Conservation (phyloP, 2,113 vertebrate species). For the Anthoscopus minutus region DNA sequence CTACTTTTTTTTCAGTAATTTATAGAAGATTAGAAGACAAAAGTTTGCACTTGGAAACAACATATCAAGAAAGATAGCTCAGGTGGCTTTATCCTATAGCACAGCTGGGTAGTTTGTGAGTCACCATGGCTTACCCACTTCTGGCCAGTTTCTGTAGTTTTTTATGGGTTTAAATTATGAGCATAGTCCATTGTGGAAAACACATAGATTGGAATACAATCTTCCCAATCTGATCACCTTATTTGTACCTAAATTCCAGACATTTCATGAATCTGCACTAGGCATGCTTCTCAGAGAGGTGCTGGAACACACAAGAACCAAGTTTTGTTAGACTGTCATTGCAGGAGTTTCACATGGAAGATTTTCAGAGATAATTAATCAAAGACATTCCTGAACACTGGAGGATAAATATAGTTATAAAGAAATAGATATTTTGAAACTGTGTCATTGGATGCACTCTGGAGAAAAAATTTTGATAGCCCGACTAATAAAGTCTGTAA, state of each 20-base stretch:
- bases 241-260: not conserved
- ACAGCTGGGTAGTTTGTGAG: not conserved
- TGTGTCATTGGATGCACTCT: not conserved
- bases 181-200: not conserved
- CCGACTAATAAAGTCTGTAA: not conserved
- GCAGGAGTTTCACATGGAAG: not conserved
- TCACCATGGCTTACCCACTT: not conserved
- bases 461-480: not conserved
- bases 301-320: not conserved
- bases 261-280: not conserved
- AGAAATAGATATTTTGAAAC: not conserved
- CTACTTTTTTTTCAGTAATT: not conserved
- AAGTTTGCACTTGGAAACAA: not conserved
- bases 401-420: not conserved
- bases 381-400: not conserved
- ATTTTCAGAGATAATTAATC: not conserved
- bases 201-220: not conserved
- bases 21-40: not conserved
- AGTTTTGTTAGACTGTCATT: not conserved
- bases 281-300: not conserved
- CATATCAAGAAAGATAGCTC: not conserved
- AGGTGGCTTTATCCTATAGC: not conserved
- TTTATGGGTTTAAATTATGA: not conserved
- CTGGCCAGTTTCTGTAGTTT: not conserved
- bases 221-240: not conserved